Evolutionary conservation across 2,113 vertebrate species (phyloP).

Genomic region (Phrynocephalus versicolor): DNA sequence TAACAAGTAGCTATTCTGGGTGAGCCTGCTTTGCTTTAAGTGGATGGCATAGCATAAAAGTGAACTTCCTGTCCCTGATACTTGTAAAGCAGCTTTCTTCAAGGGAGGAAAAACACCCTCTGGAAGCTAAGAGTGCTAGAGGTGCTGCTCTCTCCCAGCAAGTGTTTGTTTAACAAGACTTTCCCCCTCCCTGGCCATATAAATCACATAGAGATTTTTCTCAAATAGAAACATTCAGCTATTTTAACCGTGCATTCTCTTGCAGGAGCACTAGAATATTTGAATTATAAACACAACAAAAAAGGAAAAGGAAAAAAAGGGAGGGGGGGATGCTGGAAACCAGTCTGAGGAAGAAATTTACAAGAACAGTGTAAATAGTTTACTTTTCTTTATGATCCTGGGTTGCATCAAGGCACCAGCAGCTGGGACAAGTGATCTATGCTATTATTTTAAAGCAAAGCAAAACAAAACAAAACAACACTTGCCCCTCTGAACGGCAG

Average conservation of each 20-base stretch:
- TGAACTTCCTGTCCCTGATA: neutral
- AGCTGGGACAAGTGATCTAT: slow-evolving; percentile 4
- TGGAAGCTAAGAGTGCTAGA: slow-evolving; percentile 14
- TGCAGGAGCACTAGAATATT: neutral
- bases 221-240: slow-evolving; percentile 39
- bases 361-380: slow-evolving; percentile 30
- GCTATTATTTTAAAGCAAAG: neutral
- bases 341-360: slow-evolving; percentile 18
- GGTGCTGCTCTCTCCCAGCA: slow-evolving; percentile 10
- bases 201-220: slow-evolving; percentile 44
- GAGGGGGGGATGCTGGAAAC: slow-evolving; percentile 18
- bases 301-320: too few species aligned
- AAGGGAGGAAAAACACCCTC: neutral
- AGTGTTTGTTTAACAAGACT: slow-evolving; percentile 40
- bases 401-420: slow-evolving; percentile 52
- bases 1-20: neutral
- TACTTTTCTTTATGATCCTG: slow-evolving; percentile 55
- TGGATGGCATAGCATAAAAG: rapidly evolving
- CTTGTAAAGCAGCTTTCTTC: neutral
- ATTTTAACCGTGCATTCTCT: neutral
- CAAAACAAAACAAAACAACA: neutral
- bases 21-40: rapidly evolving
- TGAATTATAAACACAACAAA: slow-evolving; percentile 58
- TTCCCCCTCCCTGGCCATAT: slow-evolving; percentile 28
- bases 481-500: rapidly evolving